Base-by-base conservation (phyloP, 1,140 invertebrate species). In the Rhopalosiphum maidis region DNA sequence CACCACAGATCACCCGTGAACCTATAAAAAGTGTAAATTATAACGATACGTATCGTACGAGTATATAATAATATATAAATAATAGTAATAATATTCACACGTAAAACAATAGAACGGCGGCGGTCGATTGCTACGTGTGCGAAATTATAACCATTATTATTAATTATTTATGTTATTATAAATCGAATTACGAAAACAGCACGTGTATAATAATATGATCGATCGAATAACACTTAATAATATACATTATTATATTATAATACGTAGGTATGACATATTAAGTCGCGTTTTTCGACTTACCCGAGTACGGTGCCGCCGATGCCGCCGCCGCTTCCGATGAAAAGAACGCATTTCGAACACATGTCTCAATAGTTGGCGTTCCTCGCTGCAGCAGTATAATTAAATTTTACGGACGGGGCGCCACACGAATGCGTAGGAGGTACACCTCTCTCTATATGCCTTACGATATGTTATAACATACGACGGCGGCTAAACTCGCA, bases 331-430 rank as follows among this genome's bases (percentile, higher is more conserved):
- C 88, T 37, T 37, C 35, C 54, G 22, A 23, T 6, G 35, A 60
- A 55, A 30, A 90, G 54, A 23, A 90, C 54, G 88, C 88, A 90
- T 30, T 90, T 90, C 11, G 88, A 90, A 90, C 88, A 90, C 88
- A 90, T 90, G 35, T 89, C n/a, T 89, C 30, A 30, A 22, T 15
- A 68, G 60, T 68, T 30, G 2, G 30, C 30, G 41, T 37, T 41
- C 37, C 35, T 85, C 41, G 86, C 43, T 11, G 25, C 15, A 86
- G 21, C 23, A 15, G 30, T n/a, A n/a, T 18, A n/a, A n/a, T 77
- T 77, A n/a, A n/a, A 77, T 77, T 77, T 77, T n/a, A n/a, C 60
- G 30, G 15, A 77, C 60, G 30, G 60, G 18, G 60, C n/a, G n/a
- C n/a, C 30, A 77, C 30, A 77, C 60, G 30, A 77, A 77, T n/a